Conservation (phyloP, 2,888 invertebrate genomes). For the Drosophila helvetica region DNA sequence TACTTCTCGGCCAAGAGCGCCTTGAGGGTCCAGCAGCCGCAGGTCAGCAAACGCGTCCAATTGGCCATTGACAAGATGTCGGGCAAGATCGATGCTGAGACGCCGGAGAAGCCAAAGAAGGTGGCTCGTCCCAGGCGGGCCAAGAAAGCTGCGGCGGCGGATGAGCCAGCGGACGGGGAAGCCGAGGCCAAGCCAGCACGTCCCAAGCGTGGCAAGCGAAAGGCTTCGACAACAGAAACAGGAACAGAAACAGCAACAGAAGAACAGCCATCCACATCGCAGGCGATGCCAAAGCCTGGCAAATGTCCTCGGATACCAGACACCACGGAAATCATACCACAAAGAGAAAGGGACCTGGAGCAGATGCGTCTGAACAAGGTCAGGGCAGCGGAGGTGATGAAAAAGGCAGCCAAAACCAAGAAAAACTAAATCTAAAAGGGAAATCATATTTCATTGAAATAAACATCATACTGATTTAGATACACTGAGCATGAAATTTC, state of each 20-base stretch:
- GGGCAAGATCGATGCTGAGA: constrained; percentile 60
- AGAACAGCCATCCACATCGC: constrained; percentile 38
- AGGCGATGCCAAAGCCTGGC: constrained; percentile 26
- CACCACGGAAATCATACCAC: constrained; percentile 88
- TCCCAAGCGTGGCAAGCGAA: constrained; percentile 48
- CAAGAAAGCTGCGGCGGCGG: constrained; percentile 5
- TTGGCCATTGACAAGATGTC: constrained; percentile 90
- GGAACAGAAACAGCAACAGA: background rate
- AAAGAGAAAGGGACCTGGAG: constrained; percentile 88
- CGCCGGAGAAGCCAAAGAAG: constrained; percentile 54
- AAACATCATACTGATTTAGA: background rate
- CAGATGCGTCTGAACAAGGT: constrained; percentile 88
- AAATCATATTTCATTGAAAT: background rate
- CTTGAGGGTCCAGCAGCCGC: constrained; percentile 85
- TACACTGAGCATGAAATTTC: background rate
- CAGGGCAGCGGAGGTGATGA: constrained; percentile 90
- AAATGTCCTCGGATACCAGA: constrained; percentile 65
- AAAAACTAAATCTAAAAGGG: constrained; percentile 3
- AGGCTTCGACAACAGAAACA: constrained; percentile 25
- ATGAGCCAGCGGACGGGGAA: background rate
- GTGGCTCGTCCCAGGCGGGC: constrained; percentile 45
- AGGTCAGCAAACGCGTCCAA: constrained; percentile 92
- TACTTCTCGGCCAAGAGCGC: constrained; percentile 89
- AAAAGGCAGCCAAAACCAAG: constrained; percentile 84
- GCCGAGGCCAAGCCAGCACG: constrained; percentile 16